Percentiles rank a stretch among this genome's conserved stretches.
Evolutionary conservation across 1,140 invertebrate species (phyloP).

Genomic region (Sycophila sp.): DNA sequence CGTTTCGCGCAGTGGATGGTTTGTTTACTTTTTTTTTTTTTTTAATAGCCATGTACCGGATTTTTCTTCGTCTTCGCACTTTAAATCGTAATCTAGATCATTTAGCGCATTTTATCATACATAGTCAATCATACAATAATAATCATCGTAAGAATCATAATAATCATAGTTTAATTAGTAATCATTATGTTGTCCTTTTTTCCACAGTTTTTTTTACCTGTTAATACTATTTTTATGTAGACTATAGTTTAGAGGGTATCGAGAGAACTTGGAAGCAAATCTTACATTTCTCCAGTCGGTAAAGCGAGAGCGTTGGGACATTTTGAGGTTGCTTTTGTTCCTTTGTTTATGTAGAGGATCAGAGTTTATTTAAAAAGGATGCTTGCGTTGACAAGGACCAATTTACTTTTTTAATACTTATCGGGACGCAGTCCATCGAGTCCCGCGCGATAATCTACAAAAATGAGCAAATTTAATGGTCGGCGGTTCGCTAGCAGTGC

Average conservation of each 20-base stretch:
- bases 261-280: slow-evolving; percentile 63
- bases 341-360: slow-evolving; percentile 34
- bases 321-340: slow-evolving; percentile 34
- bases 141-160: slow-evolving; percentile 34
- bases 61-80: slow-evolving; percentile 47
- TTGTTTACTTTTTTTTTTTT: too few species aligned
- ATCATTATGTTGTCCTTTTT: slow-evolving; percentile 39
- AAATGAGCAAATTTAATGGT: slow-evolving; percentile 35
- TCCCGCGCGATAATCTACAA: slow-evolving; percentile 42
- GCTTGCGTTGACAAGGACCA: slow-evolving; percentile 32
- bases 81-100: slow-evolving; percentile 56
- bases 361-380: slow-evolving; percentile 29
- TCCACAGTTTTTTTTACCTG: slow-evolving; percentile 53
- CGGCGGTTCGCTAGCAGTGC: slow-evolving; percentile 16
- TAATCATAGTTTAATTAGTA: slow-evolving; percentile 37
- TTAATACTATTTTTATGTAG: slow-evolving; percentile 62
- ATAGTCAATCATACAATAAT: slow-evolving; percentile 44
- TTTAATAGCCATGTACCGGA: slow-evolving; percentile 58
- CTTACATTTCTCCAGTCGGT: slow-evolving; percentile 54
- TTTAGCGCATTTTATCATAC: slow-evolving; percentile 55
- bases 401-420: slow-evolving; percentile 28
- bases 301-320: slow-evolving; percentile 44
- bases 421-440: slow-evolving; percentile 45
- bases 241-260: slow-evolving; percentile 63
- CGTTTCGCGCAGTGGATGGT: slow-evolving; percentile 62